These are phyloP conservation scores for Monochamus saltuarius DNA, from an alignment of 1,140 invertebrate species.

Conservation along the genomic window DNA sequence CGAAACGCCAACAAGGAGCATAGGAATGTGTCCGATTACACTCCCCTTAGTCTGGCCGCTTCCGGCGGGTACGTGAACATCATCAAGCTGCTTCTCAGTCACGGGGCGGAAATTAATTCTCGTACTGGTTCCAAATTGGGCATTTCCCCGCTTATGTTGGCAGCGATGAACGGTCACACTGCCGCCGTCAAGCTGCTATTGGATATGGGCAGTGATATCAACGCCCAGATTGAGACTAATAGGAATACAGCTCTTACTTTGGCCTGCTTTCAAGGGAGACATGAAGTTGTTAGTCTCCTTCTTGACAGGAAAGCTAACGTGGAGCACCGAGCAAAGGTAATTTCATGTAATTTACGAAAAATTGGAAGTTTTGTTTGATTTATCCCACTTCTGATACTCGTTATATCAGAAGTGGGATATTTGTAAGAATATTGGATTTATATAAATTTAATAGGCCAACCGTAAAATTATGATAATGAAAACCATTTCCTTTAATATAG, in stretches of 20 bases:
- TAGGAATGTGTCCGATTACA: conserved; percentile 98
- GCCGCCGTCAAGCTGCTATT: conserved; percentile 86
- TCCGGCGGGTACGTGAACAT: conserved; percentile 99
- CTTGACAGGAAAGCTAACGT: conserved; percentile 97
- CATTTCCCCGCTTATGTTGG: conserved; percentile 98
- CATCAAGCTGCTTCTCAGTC: conserved; percentile 88
- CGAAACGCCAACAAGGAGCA: conserved; percentile 97
- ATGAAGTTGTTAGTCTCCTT: conserved; percentile 95
- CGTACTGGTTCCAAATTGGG: conserved; percentile 95
- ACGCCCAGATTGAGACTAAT: conserved; percentile 99
- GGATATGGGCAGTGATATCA: conserved; percentile 98
- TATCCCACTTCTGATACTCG: no score
- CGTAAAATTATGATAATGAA: no score
- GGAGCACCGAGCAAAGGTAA: conserved; percentile 95
- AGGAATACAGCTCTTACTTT: conserved; percentile 97
- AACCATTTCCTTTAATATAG: no score
- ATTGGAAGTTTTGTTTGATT: no score
- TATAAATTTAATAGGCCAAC: no score
- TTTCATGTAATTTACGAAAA: no score
- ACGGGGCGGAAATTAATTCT: conserved; percentile 98
- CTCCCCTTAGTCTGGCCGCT: conserved; percentile 94
- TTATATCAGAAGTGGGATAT: no score
- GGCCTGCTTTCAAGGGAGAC: conserved; percentile 98
- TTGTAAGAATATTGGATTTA: conserved; percentile 11
- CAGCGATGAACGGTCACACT: conserved; percentile 99